phyloP scores from a whole-genome alignment of 2,113 vertebrate genomes.

The Cebus imitator region DNA sequence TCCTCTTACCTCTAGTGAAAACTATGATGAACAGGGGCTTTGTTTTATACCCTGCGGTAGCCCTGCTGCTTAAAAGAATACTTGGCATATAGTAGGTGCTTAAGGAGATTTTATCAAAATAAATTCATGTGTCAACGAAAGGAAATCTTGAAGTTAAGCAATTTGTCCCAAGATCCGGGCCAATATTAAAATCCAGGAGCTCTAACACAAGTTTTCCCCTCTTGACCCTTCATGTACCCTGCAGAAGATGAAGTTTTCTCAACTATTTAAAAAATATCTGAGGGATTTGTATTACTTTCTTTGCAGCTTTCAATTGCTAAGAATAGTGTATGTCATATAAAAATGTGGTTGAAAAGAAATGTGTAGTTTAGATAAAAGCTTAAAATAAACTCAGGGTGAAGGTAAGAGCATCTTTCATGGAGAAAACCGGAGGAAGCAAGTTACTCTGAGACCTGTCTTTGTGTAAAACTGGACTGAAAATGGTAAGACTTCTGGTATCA shows the following conservation, averaged over 20 bases:
- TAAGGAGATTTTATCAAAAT: neutral
- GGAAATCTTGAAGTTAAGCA: neutral
- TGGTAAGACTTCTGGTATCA: neutral
- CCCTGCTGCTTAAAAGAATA: neutral
- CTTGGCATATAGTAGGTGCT: neutral
- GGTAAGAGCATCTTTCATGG: neutral
- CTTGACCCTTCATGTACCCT: neutral
- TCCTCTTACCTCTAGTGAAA: neutral
- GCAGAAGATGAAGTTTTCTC: neutral
- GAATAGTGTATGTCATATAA: neutral
- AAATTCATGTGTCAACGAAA: neutral
- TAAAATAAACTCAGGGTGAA: neutral
- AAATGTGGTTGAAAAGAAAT: neutral
- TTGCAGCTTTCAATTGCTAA: slow-evolving; percentile 17
- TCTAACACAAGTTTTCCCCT: neutral
- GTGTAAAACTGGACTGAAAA: neutral
- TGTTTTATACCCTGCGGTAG: neutral
- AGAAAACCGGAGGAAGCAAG: neutral
- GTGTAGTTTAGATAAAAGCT: slow-evolving; percentile 2
- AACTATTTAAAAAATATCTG: neutral
- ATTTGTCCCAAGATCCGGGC: neutral
- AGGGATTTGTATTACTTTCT: neutral
- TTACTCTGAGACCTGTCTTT: neutral
- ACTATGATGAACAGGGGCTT: neutral
- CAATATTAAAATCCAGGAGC: neutral